phyloP scores from a whole-genome alignment of 2,797 vertebrate genomes.

The Pseudopleuronectes americanus region DNA sequence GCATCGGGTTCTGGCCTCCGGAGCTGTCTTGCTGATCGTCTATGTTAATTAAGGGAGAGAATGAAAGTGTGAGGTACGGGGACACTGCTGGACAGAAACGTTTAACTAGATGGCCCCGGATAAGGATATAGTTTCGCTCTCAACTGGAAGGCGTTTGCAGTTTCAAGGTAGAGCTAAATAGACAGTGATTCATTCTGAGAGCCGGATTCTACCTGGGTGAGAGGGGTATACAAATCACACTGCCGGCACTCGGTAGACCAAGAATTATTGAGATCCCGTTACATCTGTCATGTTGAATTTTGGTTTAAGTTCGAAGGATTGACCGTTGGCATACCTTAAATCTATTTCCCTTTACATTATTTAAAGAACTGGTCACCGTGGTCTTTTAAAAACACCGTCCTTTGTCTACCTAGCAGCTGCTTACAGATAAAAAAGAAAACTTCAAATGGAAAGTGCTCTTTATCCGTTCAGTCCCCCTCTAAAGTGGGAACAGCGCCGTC shows the following conservation, averaged over 20 bases:
- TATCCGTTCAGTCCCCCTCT: neutral
- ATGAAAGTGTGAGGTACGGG: conserved; percentile 56
- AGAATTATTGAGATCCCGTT: conserved; percentile 38
- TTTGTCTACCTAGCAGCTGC: neutral
- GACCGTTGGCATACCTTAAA: conserved; percentile 1
- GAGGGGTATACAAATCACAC: conserved; percentile 36
- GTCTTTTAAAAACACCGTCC: neutral
- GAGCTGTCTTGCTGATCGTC: conserved; percentile 73
- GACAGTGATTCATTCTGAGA: conserved; percentile 28
- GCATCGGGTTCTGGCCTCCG: conserved; percentile 58
- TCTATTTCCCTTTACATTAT: conserved; percentile 13
- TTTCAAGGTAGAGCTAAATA: conserved; percentile 39
- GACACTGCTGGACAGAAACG: conserved; percentile 55
- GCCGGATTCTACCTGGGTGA: conserved; percentile 31
- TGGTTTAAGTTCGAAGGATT: conserved; percentile 13
- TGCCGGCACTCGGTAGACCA: conserved; percentile 23
- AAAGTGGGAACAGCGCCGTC: conserved; percentile 14
- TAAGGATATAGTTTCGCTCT: conserved; percentile 26
- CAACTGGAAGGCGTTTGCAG: conserved; percentile 31
- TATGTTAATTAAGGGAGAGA: conserved; percentile 75
- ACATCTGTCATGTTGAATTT: conserved; percentile 27
- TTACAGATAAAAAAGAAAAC: neutral
- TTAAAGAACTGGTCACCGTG: conserved; percentile 8
- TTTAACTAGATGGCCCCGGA: conserved; percentile 43
- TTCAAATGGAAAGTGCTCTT: conserved; percentile 18